These are phyloP conservation scores for Parapsyche elsis DNA, from an alignment of 1,140 invertebrate genomes.

Conservation along the genomic window DNA sequence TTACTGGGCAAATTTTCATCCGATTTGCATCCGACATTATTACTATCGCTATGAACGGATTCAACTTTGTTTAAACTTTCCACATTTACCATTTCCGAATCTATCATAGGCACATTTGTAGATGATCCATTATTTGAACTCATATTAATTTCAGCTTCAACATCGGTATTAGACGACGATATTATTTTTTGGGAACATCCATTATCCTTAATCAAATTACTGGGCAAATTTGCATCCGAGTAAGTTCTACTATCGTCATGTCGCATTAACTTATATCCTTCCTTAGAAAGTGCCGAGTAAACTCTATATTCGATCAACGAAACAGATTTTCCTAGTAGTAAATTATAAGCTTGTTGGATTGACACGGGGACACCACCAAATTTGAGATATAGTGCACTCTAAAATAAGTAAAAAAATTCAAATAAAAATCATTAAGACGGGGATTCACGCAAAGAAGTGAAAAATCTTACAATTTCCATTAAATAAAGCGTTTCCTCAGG, in stretches of 20 bases:
- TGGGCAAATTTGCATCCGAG: background rate
- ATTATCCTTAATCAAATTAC: too few relatives aligned
- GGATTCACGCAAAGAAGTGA: background rate
- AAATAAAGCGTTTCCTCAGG: conserved; percentile 74
- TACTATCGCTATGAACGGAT: too few relatives aligned
- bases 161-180: too few relatives aligned
- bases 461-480: conserved; percentile 71
- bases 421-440: background rate
- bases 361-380: conserved; percentile 69
- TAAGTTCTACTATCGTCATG: conserved; percentile 52
- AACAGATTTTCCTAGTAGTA: conserved; percentile 66
- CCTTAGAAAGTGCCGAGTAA: conserved; percentile 70
- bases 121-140: background rate
- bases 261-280: conserved; percentile 68
- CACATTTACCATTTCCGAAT: too few relatives aligned
- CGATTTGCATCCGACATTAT: too few relatives aligned
- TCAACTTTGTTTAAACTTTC: too few relatives aligned
- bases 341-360: conserved; percentile 71
- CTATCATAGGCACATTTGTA: too few relatives aligned
- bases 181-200: too few relatives aligned
- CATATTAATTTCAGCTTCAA: background rate
- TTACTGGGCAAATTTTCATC: too few relatives aligned
- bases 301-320: conserved; percentile 71
- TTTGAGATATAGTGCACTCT: conserved; percentile 70
- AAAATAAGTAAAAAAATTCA: conserved; percentile 59